Conservation (phyloP, 2,888 invertebrate genomes). For the Fragum whitleyi region DNA sequence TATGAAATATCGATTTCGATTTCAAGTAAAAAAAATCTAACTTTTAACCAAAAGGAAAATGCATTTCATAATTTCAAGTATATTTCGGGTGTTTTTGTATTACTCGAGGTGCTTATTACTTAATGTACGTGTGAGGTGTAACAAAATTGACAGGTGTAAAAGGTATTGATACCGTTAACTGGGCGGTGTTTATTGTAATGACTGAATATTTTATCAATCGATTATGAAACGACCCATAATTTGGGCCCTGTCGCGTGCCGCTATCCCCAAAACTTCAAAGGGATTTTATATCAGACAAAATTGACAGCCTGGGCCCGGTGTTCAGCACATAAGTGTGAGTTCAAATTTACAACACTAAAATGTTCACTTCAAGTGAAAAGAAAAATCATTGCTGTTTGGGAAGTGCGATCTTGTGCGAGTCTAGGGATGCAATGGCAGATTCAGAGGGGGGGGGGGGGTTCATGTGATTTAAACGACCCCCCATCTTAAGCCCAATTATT, state of each 20-base stretch:
- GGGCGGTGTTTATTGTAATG: not conserved
- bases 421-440: too few species aligned
- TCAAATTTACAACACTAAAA: not conserved
- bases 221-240: constrained; percentile 62
- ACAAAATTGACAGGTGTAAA: not conserved
- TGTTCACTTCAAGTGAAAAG: not conserved
- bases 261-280: constrained; percentile 9
- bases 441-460: too few species aligned
- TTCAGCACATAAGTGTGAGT: not conserved
- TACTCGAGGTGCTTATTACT: too few species aligned
- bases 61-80: too few species aligned
- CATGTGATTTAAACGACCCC: too few species aligned
- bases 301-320: constrained; percentile 12
- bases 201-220: constrained; percentile 49
- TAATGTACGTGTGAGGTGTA: too few species aligned
- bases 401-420: too few species aligned
- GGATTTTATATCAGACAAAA: constrained; percentile 9
- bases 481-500: too few species aligned
- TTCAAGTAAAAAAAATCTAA: too few species aligned
- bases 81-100: too few species aligned
- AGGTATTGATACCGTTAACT: constrained; percentile 14
- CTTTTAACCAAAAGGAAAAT: too few species aligned
- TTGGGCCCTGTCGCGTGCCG: constrained; percentile 53
- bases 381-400: not conserved
- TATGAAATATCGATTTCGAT: too few species aligned